Base-by-base conservation (phyloP, 1,140 invertebrate species). In the Heliconius melpomene region DNA sequence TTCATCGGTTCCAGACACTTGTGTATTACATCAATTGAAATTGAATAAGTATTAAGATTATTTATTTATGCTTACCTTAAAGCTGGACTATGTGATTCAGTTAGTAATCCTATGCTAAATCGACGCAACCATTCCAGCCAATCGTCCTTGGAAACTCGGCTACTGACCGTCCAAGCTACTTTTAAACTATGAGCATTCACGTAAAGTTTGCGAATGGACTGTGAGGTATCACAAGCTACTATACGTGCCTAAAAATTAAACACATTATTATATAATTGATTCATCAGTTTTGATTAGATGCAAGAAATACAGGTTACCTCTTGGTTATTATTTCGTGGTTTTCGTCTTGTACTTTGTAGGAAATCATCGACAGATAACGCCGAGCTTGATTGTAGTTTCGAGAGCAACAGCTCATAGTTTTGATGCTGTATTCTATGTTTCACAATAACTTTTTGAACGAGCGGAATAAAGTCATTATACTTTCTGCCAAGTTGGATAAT, bases 51-150 rank as follows among this genome's bases (percentile, higher is more conserved):
- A 52, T 52, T 52, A 20, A 52, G 50, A 7, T 9, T 46, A 76
- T n/a, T 36, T 23, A 26, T 57, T 36, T 23, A 26, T 57, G 77
- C 46, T 60, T 79, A 94, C 87, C 97, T 95, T 8, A 99, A 94
- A 1, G 98, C 98, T 23, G 98, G 98, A 23, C 98, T 99, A 7
- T 98, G 98, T 0, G 98, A 99, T 89, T 99, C 98, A 89, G 99
- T 99, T 3, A 99, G 95, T 16, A 99, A 95, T 78, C 98, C 98
- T 83, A 99, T 98, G 75, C 98, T 98, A 40, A 99, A 95, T 38
- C 98, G 95, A 72, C 98, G 95, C 11, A 99, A 91, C 99, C 99
- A 99, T 94, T 99, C 98, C 9, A 99, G 95, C 99, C 99, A 99
- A 93, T 99, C 99, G 85, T 99, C 99, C 92, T 99, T 99, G 7